Conservation (phyloP, 2,888 invertebrate genomes). For the Cantharis rufa region DNA sequence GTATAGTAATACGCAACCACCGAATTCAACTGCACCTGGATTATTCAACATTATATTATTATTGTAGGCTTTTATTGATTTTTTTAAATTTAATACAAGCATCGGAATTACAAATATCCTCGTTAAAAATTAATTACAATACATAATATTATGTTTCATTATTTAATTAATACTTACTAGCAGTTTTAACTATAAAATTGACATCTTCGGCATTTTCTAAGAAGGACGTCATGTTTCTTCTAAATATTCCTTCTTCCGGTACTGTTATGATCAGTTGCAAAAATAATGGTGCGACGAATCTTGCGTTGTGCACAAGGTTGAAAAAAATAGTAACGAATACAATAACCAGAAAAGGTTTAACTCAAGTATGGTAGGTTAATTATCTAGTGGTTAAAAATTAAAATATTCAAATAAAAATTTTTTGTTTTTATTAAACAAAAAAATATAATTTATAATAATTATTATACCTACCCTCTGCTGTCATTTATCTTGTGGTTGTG, state of each 20-base stretch:
- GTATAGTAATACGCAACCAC: neutral
- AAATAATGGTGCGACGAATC: neutral
- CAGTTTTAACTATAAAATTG: constrained; percentile 53
- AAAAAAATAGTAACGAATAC: neutral
- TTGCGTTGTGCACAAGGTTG: neutral
- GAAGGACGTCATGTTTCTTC: constrained; percentile 39
- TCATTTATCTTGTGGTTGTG: too few species aligned
- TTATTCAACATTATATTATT: neutral
- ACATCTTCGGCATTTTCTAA: constrained; percentile 50
- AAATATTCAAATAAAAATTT: neutral
- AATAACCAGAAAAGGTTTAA: neutral
- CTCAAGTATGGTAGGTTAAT: neutral
- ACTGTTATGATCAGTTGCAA: constrained; percentile 18
- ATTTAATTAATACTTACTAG: constrained; percentile 47
- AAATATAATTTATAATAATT: too few species aligned
- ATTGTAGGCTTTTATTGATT: neutral
- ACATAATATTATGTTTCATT: constrained; percentile 5
- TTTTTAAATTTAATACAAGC: neutral
- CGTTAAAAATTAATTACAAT: neutral
- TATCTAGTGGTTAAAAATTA: neutral
- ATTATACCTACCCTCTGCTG: too few species aligned
- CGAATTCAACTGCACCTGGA: neutral
- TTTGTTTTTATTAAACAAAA: neutral
- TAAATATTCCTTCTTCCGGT: constrained; percentile 12
- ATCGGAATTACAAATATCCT: neutral